Conservation (phyloP, 2,113 vertebrate species). For the Zeus faber region DNA sequence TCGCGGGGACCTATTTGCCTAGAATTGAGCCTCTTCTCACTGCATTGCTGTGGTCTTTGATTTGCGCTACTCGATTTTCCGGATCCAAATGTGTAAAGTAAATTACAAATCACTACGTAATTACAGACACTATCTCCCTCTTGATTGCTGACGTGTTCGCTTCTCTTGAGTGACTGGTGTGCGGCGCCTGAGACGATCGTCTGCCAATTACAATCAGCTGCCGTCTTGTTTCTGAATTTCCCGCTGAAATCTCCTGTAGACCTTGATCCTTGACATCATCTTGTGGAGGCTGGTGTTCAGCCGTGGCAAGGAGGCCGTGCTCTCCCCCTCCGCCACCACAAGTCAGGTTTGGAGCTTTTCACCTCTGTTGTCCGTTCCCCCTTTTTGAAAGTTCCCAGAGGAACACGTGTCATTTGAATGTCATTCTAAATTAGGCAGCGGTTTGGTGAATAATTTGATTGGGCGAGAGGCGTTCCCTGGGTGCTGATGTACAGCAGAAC, state of each 20-base stretch:
- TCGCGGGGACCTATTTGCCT: too few relatives aligned
- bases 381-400: background rate
- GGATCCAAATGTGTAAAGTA: too few relatives aligned
- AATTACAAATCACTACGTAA: conserved; percentile 12
- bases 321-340: conserved; percentile 78
- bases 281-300: conserved; percentile 95
- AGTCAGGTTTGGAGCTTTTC: conserved; percentile 78
- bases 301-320: conserved; percentile 78
- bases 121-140: background rate
- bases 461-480: too few relatives aligned
- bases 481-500: too few relatives aligned
- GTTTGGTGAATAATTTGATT: background rate
- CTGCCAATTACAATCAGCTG: conserved; percentile 75
- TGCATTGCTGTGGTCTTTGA: conserved; percentile 4
- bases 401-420: background rate
- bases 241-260: conserved; percentile 84
- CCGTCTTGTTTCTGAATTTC: conserved; percentile 47
- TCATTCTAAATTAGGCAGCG: background rate
- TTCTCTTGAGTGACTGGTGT: conserved; percentile 16
- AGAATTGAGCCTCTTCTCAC: conserved; percentile 4
- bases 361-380: background rate
- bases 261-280: conserved; percentile 94
- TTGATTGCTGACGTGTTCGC: conserved; percentile 4
- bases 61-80: background rate
- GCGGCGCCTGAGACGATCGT: conserved; percentile 35